phyloP scores from a whole-genome alignment of 2,888 invertebrate genomes.

The Metacarcinus magister region DNA sequence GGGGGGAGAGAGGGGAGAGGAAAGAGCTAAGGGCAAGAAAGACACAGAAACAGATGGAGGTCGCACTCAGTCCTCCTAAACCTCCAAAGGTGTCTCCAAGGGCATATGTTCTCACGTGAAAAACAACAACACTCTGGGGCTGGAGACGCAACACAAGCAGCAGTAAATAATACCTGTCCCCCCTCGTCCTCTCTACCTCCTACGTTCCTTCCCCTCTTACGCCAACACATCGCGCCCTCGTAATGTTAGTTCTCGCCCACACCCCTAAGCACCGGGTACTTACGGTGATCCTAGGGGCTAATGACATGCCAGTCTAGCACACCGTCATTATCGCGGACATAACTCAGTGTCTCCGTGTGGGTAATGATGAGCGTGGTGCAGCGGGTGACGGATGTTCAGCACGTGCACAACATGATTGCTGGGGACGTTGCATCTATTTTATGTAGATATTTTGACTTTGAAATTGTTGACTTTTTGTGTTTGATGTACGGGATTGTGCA shows the following conservation, averaged over 20 bases:
- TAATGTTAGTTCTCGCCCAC: neutral
- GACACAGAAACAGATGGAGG: neutral
- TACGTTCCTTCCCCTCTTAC: neutral
- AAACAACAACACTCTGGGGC: neutral
- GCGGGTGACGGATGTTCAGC: neutral
- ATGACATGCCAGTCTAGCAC: neutral
- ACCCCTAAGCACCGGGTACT: neutral
- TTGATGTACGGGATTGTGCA: too few species aligned
- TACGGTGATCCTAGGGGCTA: neutral
- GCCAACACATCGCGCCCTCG: neutral
- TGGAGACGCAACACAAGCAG: neutral
- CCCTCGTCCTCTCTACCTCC: neutral
- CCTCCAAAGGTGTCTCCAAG: neutral
- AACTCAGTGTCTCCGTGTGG: neutral
- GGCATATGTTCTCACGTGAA: neutral
- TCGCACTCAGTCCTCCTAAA: neutral
- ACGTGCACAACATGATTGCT: neutral
- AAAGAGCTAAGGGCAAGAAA: neutral
- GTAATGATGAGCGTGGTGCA: neutral
- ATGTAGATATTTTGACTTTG: neutral
- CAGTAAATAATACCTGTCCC: neutral
- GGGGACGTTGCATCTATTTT: neutral
- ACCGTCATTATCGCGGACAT: constrained; percentile 21
- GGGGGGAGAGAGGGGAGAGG: neutral
- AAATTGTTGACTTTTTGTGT: too few species aligned